Base-by-base conservation (phyloP, 2,888 invertebrate species). In the Cristatella mucedo region DNA sequence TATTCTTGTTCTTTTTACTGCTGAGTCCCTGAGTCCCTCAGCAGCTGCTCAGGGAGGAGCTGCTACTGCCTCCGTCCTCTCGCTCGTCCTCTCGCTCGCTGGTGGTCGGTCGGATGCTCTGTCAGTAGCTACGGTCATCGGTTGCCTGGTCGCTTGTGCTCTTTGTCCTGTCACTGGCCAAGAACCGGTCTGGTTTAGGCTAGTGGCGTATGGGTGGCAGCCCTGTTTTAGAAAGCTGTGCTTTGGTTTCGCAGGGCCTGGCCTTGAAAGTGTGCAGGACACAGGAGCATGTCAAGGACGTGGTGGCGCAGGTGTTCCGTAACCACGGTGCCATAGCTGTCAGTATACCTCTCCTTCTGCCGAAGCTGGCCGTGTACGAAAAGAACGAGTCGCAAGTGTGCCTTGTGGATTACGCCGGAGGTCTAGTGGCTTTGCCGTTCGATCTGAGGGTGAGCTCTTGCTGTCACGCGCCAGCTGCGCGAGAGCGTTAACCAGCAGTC, bases 381-480 rank as follows among this genome's bases (percentile, higher is more conserved):
- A 42, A 48, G 40, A 44, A 41, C 38, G 57, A 59, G 11, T 49
- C 49, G 15, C 77, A 40, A 41, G 83, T 84, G 0, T 76, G 76
- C 50, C 68, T 87, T 9, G 86, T 93, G 83, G 84, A 86, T 1
- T 75, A 79, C 43, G 78, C 78, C 20, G 91, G 91, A 0, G 76
- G 76, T 41, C 75, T 91, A 1, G 82, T 87, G 5, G 76, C 78
- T 37, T 66, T 89, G 41, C 87, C 91, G 0, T 77, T 80, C 56
- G 86, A 93, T 67, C 71, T 89, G 48, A 73, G 78, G 62, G 76
- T 62, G 45, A 42, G 47, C 39, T 36, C n/a, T n/a, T 7, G 6
- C 16, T 31, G n/a, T 6, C 6, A 7, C 7, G 7, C 16, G 32
- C 15, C 32, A 6, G 16, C 32, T 15, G 9, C 26, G 9, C 26